Base-by-base conservation (phyloP, 2,888 invertebrate genomes). In the Aporophyla nigra region DNA sequence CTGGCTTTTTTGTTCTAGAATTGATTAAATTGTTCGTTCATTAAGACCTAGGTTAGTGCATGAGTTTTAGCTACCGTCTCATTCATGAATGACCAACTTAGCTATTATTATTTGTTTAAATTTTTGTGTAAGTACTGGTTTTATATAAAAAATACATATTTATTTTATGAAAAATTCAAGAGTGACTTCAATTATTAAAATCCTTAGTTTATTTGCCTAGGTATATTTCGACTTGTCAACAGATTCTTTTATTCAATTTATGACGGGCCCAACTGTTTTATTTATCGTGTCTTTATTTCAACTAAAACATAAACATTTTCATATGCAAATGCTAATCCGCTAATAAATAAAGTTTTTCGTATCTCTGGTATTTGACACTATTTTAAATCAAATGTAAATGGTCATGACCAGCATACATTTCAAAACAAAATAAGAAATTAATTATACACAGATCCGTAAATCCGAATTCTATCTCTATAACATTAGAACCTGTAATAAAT, bases 401-500 rank as follows among this genome's bases (percentile, higher is more conserved):
- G 70, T 76, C 70, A 82, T 70, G 68, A 84, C 85, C 78, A 77
- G 81, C 83, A 62, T 69, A 80, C 65, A 85, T 87, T 86, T 84
- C 87, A 78, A 76, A 85, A 81, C 79, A 88, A 87, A 88, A 87
- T 84, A 84, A 87, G 88, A 88, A 89, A 88, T 88, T 85, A 87
- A 89, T 89, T 81, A 81, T 75, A 83, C 65, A 40, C 56, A 73
- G 61, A 76, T 83, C 85, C 84, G 59, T 70, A 76, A 53, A 77
- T 85, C 86, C 82, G 68, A 74, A 76, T 84, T 71, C 82, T 87
- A 86, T 88, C 83, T 84, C 74, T 80, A 82, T 85, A 89, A 82
- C 83, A 86, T 84, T 85, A 87, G 83, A 86, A 81, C 86, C 86
- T 85, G 89, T 90, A 91, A 92, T 91, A 90, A 92, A 92, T 88